phyloP scores from a whole-genome alignment of 1,140 invertebrate species.

The Macrobrachium nipponense region DNA sequence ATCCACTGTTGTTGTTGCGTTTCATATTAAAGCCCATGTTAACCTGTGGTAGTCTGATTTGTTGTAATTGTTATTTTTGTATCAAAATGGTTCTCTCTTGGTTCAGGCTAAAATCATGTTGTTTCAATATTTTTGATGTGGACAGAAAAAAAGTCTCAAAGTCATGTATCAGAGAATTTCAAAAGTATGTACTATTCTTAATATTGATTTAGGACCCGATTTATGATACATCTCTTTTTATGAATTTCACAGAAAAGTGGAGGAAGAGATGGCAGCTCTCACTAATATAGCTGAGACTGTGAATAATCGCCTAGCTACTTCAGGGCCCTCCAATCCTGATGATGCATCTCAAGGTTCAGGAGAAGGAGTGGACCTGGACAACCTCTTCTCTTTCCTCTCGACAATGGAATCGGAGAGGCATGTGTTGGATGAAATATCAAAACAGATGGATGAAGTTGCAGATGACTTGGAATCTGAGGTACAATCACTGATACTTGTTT shows the following conservation, averaged over 20 bases:
- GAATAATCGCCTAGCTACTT: constrained; percentile 69
- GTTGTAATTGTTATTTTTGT: too few species aligned
- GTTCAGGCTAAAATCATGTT: too few species aligned
- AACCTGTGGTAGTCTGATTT: too few species aligned
- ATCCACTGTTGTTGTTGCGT: too few species aligned
- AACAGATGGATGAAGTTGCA: constrained; percentile 84
- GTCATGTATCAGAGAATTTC: too few species aligned
- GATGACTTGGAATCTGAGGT: constrained; percentile 69
- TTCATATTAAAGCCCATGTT: too few species aligned
- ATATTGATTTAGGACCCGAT: neutral
- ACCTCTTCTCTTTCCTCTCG: constrained; percentile 91
- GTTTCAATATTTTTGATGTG: too few species aligned
- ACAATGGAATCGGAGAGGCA: constrained; percentile 78
- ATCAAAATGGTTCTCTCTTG: too few species aligned
- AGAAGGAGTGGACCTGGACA: constrained; percentile 86
- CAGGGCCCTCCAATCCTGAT: constrained; percentile 68
- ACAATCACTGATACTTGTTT: neutral
- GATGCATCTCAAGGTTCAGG: constrained; percentile 72
- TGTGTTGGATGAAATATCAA: constrained; percentile 86
- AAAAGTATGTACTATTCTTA: neutral
- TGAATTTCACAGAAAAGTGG: constrained; percentile 52
- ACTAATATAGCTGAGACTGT: constrained; percentile 82
- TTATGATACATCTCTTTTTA: neutral
- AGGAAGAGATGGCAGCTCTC: constrained; percentile 79
- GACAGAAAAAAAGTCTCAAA: too few species aligned